phyloP scores from a whole-genome alignment of 2,797 vertebrate species.

The Acanthopagrus latus region DNA sequence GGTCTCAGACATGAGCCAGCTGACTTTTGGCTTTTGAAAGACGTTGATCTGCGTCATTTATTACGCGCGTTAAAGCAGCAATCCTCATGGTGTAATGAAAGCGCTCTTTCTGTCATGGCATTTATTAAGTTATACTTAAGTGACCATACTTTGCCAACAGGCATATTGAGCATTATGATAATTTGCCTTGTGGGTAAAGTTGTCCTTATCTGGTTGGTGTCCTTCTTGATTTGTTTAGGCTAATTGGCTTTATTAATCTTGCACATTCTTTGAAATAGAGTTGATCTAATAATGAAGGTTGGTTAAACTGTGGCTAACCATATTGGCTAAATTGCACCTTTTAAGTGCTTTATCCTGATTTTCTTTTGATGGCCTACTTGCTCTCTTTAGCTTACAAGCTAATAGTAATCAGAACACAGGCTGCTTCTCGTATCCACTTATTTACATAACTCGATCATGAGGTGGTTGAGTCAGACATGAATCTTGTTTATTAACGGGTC shows the following conservation, averaged over 20 bases:
- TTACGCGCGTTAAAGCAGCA: constrained; percentile 29
- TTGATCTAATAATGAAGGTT: constrained; percentile 5
- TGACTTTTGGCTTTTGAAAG: constrained; percentile 45
- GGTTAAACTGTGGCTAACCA: background rate
- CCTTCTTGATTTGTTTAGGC: background rate
- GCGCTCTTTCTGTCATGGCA: constrained; percentile 16
- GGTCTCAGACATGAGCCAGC: constrained; percentile 27
- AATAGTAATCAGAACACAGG: background rate
- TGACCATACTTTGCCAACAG: background rate
- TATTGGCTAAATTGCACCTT: background rate
- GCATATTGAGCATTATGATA: background rate
- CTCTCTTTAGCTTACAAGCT: background rate
- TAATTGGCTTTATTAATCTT: background rate
- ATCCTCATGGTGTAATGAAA: background rate
- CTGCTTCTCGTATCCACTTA: background rate
- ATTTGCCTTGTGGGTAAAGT: constrained; percentile 16
- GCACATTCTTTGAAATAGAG: background rate
- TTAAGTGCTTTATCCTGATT: background rate
- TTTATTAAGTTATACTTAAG: constrained; percentile 24
- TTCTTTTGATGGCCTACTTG: background rate
- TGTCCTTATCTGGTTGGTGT: constrained; percentile 5
- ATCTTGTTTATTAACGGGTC: constrained; percentile 32
- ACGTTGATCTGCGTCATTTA: constrained; percentile 46
- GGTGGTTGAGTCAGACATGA: constrained; percentile 26
- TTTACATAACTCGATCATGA: constrained; percentile 24